Percentiles rank a stretch among this genome's conserved stretches.
phyloP scores from a whole-genome alignment of 2,888 invertebrate species.

The Podotricha telesiphe region DNA sequence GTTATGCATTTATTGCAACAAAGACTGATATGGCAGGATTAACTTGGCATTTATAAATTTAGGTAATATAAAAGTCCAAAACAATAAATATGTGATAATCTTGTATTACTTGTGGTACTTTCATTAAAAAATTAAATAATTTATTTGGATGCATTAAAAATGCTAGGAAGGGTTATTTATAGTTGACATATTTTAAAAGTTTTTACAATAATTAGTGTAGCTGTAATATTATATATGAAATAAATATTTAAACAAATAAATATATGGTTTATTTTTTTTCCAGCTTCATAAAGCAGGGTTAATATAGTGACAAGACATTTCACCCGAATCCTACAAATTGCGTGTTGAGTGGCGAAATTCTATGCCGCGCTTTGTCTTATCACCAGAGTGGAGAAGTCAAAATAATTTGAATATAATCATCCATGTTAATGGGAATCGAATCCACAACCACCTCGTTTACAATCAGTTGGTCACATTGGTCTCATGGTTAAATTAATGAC shows the following conservation, averaged over 20 bases:
- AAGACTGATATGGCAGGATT: slow-evolving; percentile 39
- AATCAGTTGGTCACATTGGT: too few relatives aligned
- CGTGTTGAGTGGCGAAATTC: too few relatives aligned
- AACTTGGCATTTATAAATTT: slow-evolving; percentile 33
- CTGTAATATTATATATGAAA: slow-evolving; percentile 39
- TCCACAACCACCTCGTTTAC: too few relatives aligned
- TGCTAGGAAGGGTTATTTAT: slow-evolving; percentile 50
- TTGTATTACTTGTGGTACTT: slow-evolving; percentile 4
- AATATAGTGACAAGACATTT: too few relatives aligned
- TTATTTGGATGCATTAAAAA: slow-evolving; percentile 57
- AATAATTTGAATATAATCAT: too few relatives aligned
- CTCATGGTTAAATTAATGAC: too few relatives aligned
- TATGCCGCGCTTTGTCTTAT: too few relatives aligned
- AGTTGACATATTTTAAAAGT: slow-evolving; percentile 24
- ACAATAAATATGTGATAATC: slow-evolving; percentile 51
- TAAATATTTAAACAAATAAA: slow-evolving; percentile 35
- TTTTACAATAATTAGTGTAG: slow-evolving; percentile 33
- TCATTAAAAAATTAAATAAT: slow-evolving; percentile 38
- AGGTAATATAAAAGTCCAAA: slow-evolving; percentile 44
- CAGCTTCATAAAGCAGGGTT: too few relatives aligned
- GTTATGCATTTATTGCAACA: slow-evolving; percentile 27
- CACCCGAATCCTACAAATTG: too few relatives aligned
- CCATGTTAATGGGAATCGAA: too few relatives aligned
- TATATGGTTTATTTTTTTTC: slow-evolving; percentile 9
- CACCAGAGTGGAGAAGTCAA: too few relatives aligned